These are phyloP conservation scores for Grapholita molesta DNA, from an alignment of 1,140 invertebrate species.

Conservation along the genomic window DNA sequence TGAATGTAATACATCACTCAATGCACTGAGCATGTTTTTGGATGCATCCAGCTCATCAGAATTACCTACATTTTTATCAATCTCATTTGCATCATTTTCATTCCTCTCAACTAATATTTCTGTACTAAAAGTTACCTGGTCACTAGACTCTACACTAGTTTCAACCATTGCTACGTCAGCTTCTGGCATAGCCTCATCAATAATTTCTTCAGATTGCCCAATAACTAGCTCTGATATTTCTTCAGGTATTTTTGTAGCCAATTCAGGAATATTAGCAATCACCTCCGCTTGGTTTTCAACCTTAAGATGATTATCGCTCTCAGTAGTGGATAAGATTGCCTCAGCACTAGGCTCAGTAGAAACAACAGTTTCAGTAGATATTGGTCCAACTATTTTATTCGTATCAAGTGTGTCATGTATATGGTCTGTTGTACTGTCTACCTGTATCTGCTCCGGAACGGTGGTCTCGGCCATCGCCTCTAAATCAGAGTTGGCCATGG, in stretches of 20 bases:
- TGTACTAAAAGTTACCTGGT: slow-evolving; percentile 56
- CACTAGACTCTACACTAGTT: slow-evolving; percentile 34
- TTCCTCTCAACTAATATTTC: slow-evolving; percentile 62
- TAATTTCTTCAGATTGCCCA: background rate
- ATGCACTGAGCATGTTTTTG: slow-evolving; percentile 55
- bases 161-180: slow-evolving; percentile 20
- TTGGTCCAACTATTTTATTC: background rate
- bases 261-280: background rate
- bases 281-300: slow-evolving; percentile 11
- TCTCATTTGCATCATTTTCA: slow-evolving; percentile 38
- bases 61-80: background rate
- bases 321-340: slow-evolving; percentile 16
- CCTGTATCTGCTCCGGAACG: background rate
- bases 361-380: background rate
- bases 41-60: slow-evolving; percentile 30
- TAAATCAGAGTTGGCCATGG: slow-evolving; percentile 4
- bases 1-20: slow-evolving; percentile 59
- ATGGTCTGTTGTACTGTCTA: background rate
- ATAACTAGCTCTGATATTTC: slow-evolving; percentile 8
- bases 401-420: background rate
- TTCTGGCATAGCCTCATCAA: background rate
- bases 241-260: background rate
- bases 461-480: background rate
- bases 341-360: slow-evolving; percentile 8
- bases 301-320: slow-evolving; percentile 19